Evolutionary conservation across 2,888 invertebrate genomes (phyloP), one percentile per base, ranked within the genome.

Genomic region (Nomada ruficornis): DNA sequence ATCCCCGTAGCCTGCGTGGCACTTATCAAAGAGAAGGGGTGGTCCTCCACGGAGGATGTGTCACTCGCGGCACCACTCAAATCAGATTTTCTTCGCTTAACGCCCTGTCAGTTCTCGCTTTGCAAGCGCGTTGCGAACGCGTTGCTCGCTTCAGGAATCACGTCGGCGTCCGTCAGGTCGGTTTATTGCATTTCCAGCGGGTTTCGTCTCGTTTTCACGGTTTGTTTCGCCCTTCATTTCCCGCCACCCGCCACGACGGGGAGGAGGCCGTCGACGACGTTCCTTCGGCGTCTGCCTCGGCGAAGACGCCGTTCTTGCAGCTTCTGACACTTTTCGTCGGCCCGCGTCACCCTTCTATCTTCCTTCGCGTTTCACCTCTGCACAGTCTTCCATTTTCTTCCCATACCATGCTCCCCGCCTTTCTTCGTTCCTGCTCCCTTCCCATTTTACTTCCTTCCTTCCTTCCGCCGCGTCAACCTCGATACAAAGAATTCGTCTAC

Each of bases 141-240:
- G 83, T 85, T 82, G 86, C 87, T 81, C 85, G 87, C 83, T 83
- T 77, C 85, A 84, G 83, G 87, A 88, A 86, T 89, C 89, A 85
- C 89, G 88, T 87, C 86, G 86, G 79, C 86, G 85, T 85, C 88
- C 88, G 86, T 87, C 88, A 88, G 81, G 77, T 80, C 86, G 87
- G 90, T 91, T 88, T 92, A 91, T 91, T 91, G 91, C 91, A 87
- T 91, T 91, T 90, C 87, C 87, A 89, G 82, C 88, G 83, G 87
- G 82, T 89, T 88, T 87, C 89, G 86, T 89, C 91, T 89, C 89
- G 90, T 90, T 92, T 91, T 91, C 91, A 91, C 89, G 91, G 88
- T 88, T 91, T 90, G 90, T 91, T 90, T 91, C 90, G 86, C 77
- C 88, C 83, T 86, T 88, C 89, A 80, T 88, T 88, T 85, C 65